Percentiles rank a stretch among this genome's conserved stretches.
Conservation (phyloP, 2,888 invertebrate genomes). For the Norana najaformis region DNA sequence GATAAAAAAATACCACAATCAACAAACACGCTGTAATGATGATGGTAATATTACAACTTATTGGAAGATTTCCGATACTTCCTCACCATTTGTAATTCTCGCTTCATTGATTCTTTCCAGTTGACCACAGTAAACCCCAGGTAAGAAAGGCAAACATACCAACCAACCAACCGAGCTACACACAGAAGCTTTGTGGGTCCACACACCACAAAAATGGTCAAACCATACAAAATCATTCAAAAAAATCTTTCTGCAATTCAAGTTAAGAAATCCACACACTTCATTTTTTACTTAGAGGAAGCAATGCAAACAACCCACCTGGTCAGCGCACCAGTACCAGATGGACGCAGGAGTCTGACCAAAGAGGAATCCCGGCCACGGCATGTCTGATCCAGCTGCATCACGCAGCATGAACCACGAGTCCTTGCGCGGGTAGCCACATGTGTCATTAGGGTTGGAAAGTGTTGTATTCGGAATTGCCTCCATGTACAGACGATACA, state of each 20-base stretch:
- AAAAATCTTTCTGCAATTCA: neutral
- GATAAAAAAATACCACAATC: neutral
- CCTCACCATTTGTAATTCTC: neutral
- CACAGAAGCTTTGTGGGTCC: too few species aligned
- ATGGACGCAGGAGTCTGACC: slow-evolving; percentile 66
- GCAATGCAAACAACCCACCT: slow-evolving; percentile 55
- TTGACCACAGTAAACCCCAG: neutral
- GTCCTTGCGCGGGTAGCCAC: slow-evolving; percentile 59
- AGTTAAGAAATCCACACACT: too few species aligned
- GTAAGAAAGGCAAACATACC: neutral
- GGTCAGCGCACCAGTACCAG: slow-evolving; percentile 66
- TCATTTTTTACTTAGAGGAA: too few species aligned
- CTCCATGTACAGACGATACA: slow-evolving; percentile 60
- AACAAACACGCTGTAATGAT: neutral
- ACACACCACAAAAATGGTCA: too few species aligned
- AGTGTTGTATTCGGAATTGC: slow-evolving; percentile 57
- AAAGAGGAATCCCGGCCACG: slow-evolving; percentile 66
- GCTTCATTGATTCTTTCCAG: too few species aligned
- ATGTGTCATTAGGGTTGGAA: slow-evolving; percentile 47
- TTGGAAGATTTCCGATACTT: neutral
- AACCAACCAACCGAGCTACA: too few species aligned
- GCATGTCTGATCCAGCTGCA: slow-evolving; percentile 63
- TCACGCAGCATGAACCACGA: slow-evolving; percentile 64
- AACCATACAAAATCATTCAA: too few species aligned
- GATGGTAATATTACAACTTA: neutral